Conservation (phyloP, 2,113 vertebrate species). For the Euleptes europaea region DNA sequence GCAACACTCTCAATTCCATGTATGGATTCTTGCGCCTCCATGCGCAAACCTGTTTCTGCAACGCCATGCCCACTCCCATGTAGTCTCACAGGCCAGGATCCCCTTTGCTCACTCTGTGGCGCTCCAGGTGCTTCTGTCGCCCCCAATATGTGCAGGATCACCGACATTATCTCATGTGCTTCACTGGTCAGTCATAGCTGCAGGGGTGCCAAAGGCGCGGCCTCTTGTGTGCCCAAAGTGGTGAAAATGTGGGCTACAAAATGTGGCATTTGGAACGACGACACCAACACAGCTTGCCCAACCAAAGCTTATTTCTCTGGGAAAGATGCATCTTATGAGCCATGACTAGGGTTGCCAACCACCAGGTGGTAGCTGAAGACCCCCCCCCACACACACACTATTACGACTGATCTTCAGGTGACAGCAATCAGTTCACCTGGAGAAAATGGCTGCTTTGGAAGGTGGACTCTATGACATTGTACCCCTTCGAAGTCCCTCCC, state of each 20-base stretch:
- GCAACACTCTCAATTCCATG: accelerated
- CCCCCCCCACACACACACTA: too few relatives aligned
- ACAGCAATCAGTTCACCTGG: too few relatives aligned
- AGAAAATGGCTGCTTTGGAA: too few relatives aligned
- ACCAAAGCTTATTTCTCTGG: background rate
- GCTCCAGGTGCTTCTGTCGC: accelerated
- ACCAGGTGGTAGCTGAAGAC: too few relatives aligned
- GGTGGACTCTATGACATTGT: too few relatives aligned
- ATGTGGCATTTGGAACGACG: background rate
- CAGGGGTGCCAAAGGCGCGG: too few relatives aligned
- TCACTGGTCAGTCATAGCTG: too few relatives aligned
- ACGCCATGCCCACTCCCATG: background rate
- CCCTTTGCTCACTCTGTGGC: background rate
- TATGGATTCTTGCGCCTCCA: too few relatives aligned
- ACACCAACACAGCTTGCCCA: background rate
- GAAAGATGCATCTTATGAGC: background rate
- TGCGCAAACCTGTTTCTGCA: accelerated
- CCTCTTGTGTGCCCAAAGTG: background rate
- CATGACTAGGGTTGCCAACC: too few relatives aligned
- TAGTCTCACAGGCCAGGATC: background rate
- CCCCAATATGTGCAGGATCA: background rate
- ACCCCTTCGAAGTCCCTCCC: too few relatives aligned
- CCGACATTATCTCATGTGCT: background rate
- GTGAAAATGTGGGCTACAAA: background rate
- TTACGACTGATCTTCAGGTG: too few relatives aligned